Percentiles rank a stretch among this genome's conserved stretches.
phyloP scores from a whole-genome alignment of 2,113 vertebrate genomes.

The Syngnathus typhle region DNA sequence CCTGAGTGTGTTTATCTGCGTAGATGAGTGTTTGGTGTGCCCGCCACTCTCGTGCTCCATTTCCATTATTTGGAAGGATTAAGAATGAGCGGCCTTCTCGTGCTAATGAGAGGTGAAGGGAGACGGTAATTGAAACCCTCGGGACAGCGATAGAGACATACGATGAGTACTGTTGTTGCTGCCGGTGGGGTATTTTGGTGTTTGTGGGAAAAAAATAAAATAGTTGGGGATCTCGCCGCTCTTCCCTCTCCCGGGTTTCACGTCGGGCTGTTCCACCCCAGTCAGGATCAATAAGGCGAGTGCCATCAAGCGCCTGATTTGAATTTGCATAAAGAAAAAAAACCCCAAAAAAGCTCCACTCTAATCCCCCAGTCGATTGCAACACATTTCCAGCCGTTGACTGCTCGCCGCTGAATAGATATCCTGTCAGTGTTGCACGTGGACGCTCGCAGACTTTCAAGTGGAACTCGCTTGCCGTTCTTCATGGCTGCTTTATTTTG shows the following conservation, averaged over 20 bases:
- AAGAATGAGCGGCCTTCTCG: conserved; percentile 58
- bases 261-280: conserved; percentile 25
- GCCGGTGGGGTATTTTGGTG: neutral
- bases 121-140: conserved; percentile 73
- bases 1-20: conserved; percentile 13
- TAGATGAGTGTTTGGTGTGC: conserved; percentile 5
- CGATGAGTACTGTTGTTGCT: conserved; percentile 22
- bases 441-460: neutral
- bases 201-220: conserved; percentile 23
- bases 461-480: neutral
- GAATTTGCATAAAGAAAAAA: conserved; percentile 3
- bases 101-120: conserved; percentile 74
- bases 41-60: conserved; percentile 19
- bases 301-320: conserved; percentile 24
- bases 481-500: neutral
- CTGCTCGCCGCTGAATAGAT: neutral
- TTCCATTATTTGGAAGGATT: conserved; percentile 39
- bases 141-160: conserved; percentile 45
- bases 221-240: conserved; percentile 23
- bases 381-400: conserved; percentile 1
- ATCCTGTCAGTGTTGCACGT: neutral
- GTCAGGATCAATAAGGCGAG: conserved; percentile 24
- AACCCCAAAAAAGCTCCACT: neutral
- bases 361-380: neutral
- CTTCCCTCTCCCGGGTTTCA: conserved; percentile 28